These are phyloP conservation scores for Diplodus puntazzo DNA, from an alignment of 2,797 vertebrate species.

Conservation along the genomic window DNA sequence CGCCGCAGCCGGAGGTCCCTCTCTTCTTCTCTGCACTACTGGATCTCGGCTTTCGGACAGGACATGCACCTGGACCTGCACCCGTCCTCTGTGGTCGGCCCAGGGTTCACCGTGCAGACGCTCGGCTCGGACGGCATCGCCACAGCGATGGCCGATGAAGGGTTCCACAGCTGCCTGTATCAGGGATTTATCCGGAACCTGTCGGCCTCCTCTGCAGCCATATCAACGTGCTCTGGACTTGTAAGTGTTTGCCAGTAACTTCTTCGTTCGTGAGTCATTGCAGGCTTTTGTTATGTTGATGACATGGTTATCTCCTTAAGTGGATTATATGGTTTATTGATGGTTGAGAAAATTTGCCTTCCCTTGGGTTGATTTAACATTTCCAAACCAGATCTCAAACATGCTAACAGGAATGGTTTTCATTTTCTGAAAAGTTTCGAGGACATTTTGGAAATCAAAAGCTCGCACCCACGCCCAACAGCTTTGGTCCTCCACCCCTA, in stretches of 20 bases:
- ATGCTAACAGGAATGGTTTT: conserved; percentile 12
- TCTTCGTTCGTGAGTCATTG: neutral
- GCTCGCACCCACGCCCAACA: neutral
- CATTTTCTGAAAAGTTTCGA: conserved; percentile 13
- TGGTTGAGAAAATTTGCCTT: neutral
- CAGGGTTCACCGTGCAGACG: conserved; percentile 92
- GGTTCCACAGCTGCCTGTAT: conserved; percentile 90
- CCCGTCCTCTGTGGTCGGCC: conserved; percentile 89
- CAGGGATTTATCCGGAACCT: conserved; percentile 95
- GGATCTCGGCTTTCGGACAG: conserved; percentile 92
- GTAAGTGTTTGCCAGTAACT: conserved; percentile 85
- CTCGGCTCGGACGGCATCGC: conserved; percentile 87
- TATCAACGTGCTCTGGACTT: conserved; percentile 95
- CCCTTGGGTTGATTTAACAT: conserved; percentile 28
- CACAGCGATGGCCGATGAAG: conserved; percentile 77
- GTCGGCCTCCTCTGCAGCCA: conserved; percentile 91
- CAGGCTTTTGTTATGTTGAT: neutral
- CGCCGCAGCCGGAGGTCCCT: conserved; percentile 90
- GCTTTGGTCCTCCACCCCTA: conserved; percentile 19
- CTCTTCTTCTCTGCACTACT: conserved; percentile 88
- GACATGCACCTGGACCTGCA: conserved; percentile 93
- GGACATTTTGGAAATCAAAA: conserved; percentile 28
- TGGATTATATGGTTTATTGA: conserved; percentile 27
- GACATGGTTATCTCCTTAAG: conserved; percentile 15
- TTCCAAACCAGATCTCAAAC: conserved; percentile 24